Percentiles rank a stretch among this genome's conserved stretches.
These are phyloP conservation scores for Chascanopsetta lugubris DNA, from an alignment of 2,113 vertebrate genomes.

Conservation along the genomic window DNA sequence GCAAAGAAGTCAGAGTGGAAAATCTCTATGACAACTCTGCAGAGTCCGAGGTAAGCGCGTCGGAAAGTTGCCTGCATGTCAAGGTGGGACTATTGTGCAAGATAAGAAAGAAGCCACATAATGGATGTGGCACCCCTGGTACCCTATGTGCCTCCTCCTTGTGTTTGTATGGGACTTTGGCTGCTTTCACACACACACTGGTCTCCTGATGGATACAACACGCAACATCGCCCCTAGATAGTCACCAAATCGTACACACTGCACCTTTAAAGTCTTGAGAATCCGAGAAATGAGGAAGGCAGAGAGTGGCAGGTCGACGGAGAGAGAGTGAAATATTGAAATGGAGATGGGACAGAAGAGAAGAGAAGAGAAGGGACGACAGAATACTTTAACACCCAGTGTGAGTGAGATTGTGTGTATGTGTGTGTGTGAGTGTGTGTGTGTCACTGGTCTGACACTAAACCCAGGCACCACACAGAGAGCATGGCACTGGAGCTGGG, in stretches of 20 bases:
- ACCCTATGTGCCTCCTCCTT: no score
- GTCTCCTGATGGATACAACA: no score
- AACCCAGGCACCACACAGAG: background rate
- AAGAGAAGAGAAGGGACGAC: constrained; percentile 29
- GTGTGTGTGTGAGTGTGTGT: constrained; percentile 14
- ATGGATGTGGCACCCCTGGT: no score
- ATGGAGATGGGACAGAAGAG: constrained; percentile 20
- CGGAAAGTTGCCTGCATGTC: constrained; percentile 38
- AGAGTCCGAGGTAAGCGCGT: constrained; percentile 31
- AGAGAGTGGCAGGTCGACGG: constrained; percentile 1
- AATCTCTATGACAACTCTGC: constrained; percentile 29
- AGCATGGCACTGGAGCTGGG: constrained; percentile 21
- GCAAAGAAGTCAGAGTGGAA: constrained; percentile 32
- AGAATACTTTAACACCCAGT: constrained; percentile 58
- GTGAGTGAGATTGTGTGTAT: constrained; percentile 28
- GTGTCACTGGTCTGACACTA: constrained; percentile 25
- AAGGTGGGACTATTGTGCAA: constrained; percentile 57
- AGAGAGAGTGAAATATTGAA: constrained; percentile 35
- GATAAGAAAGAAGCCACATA: constrained; percentile 54
- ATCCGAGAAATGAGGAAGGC: background rate
- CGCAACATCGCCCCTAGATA: no score
- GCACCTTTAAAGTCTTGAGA: no score
- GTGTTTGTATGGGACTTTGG: no score
- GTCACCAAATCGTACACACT: no score
- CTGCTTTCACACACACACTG: no score